A percentile compares a stretch with the other conserved stretches of the same genome.
phyloP scores from a whole-genome alignment of 2,888 invertebrate species.

The Drosophila robusta region DNA sequence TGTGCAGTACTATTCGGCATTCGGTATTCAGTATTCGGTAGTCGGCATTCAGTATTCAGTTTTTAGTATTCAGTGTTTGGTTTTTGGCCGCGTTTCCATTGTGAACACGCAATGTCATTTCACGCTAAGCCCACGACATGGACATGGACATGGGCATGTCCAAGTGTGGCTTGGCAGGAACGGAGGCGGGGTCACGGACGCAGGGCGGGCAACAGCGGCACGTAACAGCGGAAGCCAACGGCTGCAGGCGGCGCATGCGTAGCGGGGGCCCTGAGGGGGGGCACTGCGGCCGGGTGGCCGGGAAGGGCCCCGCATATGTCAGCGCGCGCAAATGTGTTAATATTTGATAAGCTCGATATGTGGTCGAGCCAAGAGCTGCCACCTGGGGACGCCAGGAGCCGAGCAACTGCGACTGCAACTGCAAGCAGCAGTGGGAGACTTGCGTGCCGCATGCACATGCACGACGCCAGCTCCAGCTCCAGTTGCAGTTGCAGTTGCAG shows the following conservation, averaged over 20 bases:
- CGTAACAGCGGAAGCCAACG: constrained; percentile 74
- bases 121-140: constrained; percentile 63
- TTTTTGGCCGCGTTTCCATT: constrained; percentile 52
- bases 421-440: constrained; percentile 11
- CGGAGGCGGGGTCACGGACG: not conserved
- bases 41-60: constrained; percentile 23
- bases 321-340: constrained; percentile 77
- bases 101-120: constrained; percentile 73
- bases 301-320: constrained; percentile 60
- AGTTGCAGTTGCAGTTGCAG: constrained; percentile 2
- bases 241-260: constrained; percentile 54
- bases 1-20: constrained; percentile 27
- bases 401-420: constrained; percentile 9
- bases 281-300: not conserved
- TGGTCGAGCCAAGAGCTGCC: constrained; percentile 54
- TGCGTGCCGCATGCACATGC: constrained; percentile 63
- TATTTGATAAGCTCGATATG: constrained; percentile 80
- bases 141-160: constrained; percentile 49
- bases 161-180: constrained; percentile 18
- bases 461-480: not conserved
- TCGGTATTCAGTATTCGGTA: constrained; percentile 7
- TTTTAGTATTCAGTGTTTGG: constrained; percentile 23
- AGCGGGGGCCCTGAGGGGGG: constrained; percentile 5
- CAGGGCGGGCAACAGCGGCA: constrained; percentile 38
- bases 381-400: constrained; percentile 33